Evolutionary conservation across 2,113 vertebrate species (phyloP), one percentile per base, ranked within the genome.

Genomic region (Thalassoma bifasciatum): DNA sequence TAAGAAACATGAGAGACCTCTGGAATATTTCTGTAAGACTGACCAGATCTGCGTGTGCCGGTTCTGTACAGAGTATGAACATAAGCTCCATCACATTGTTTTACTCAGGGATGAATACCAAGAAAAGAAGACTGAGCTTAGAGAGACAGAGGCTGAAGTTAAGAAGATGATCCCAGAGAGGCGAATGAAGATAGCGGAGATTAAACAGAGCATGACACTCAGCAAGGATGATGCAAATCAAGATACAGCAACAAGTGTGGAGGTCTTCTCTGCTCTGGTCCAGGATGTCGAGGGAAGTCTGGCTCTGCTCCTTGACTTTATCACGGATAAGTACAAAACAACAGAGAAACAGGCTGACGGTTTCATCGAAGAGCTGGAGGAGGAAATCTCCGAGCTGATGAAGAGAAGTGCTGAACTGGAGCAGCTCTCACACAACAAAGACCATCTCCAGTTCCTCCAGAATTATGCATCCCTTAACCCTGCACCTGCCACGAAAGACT

Each of bases 341-440:
- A 40, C 49, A 19, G 68, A 72, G 79, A 61, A 61, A 53, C 5
- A 30, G 53, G 30, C 53, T 19, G 60, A 78, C n/a, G 13, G 1
- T 24, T 63, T 24, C 51, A 77, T 77, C 22, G 19, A 19, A 8
- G 51, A 63, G 11, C 74, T 77, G 50, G 50, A 63, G 26, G 61
- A 57, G 11, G 59, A 77, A 30, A 54, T 77, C 16, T 34, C 50
- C 36, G 50, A 46, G 26, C 26, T 37, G 30, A 49, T 16, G 30
- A 74, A 38, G 11, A 78, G 19, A 50, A 22, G 50, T 9, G 12
- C 63, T 26, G 63, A 79, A 30, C 9, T 65, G 30, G 8, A 26
- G 34, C 17, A 58, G 40, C 51, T 57, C 8, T 74, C 22, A 58
- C 17, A 2, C 3, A 51, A 5, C 12, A 13, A 66, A 40, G 53